Evolutionary conservation across 2,797 vertebrate species (phyloP), one percentile per base, ranked within the genome.

Genomic region (Acrossocheilus wenchowensis): DNA sequence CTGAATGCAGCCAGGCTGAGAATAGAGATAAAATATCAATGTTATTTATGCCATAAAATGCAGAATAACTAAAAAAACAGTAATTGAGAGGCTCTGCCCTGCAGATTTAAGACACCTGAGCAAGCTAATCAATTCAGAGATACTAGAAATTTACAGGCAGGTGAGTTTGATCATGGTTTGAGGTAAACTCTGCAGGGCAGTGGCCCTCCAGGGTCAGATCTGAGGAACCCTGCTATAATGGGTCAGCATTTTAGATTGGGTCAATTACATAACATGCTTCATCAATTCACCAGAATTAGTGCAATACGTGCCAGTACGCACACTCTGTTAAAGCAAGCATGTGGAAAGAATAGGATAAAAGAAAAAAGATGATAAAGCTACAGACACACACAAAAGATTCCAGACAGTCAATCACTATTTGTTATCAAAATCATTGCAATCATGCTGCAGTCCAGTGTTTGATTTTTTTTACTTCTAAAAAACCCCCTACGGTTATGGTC

Each of bases 1-100:
- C 78, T 10, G 93, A 93, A 82, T 92, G 90, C 52, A 94, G 90
- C 94, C 95, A 95, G 75, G 91, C 95, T 96, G 90, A 15, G 60
- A 66, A 68, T 0, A 6, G 21, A 74, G n/a, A 72, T 66, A 66
- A 79, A 82, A 83, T 8, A 5, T 75, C 15, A 74, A 39, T 43
- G 17, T n/a, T 6, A 62, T n/a, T 62, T 71, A 57, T 48, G 52
- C 8, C 7, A 69, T 36, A 34, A 34, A 66, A 81, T 60, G 19
- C 43, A 66, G 2, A 79, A 8, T n/a, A 57, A 21, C 9, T 52
- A 30, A 57, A 34, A 50, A 30, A 21, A 1, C 5, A 45, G 4
- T 23, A 6, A 34, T 15, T 12, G 36, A 57, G 34, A 34, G 19
- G 10, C 50, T 54, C 34, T 57, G 30, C 19, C 19, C 34, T 4